Evolutionary conservation across 2,888 invertebrate genomes (phyloP).

Genomic region (Heliconius ethilla): DNA sequence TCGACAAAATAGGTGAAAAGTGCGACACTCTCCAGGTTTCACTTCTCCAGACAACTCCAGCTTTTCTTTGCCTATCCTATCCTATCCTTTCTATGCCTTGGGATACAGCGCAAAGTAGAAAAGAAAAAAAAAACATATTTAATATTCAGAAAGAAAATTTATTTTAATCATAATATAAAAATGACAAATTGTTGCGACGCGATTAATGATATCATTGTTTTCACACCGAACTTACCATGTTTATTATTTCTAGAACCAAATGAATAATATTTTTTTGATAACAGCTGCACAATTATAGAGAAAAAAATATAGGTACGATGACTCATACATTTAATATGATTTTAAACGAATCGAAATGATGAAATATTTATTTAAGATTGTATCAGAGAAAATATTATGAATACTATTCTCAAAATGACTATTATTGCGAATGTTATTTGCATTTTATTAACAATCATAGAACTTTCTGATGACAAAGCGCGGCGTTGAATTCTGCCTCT

Average conservation of each 20-base stretch:
- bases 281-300: conserved; percentile 37
- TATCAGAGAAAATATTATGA: neutral
- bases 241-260: conserved; percentile 28
- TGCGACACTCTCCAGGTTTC: too few species aligned
- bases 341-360: conserved; percentile 29
- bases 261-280: conserved; percentile 33
- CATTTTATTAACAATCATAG: neutral
- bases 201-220: conserved; percentile 8
- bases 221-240: neutral
- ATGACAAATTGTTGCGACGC: neutral
- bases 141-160: neutral
- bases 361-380: conserved; percentile 35
- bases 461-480: neutral
- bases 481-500: too few species aligned
- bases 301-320: conserved; percentile 29
- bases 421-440: too few species aligned
- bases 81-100: too few species aligned
- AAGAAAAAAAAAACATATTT: neutral
- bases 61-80: too few species aligned
- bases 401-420: neutral
- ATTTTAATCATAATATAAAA: neutral
- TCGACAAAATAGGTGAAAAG: too few species aligned
- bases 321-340: conserved; percentile 17
- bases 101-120: neutral
- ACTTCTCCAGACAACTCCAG: too few species aligned